Conservation (phyloP, 2,888 invertebrate genomes). For the Macrosoma leucophasiata region DNA sequence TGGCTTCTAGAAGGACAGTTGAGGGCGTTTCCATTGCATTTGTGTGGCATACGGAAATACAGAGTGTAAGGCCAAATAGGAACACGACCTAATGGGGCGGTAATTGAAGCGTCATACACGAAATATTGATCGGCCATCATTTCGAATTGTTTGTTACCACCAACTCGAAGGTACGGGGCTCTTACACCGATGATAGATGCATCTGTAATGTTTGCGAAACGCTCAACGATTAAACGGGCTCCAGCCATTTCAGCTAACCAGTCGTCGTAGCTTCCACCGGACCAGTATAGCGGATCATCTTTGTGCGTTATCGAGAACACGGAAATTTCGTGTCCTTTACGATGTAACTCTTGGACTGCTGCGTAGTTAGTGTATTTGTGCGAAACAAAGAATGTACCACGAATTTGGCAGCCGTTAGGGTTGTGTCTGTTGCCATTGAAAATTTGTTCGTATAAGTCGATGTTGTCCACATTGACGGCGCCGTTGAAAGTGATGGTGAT, state of each 20-base stretch:
- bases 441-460: slow-evolving; percentile 92
- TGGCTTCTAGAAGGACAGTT: slow-evolving; percentile 94
- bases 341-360: slow-evolving; percentile 90
- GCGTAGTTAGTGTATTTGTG: slow-evolving; percentile 96
- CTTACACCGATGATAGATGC: slow-evolving; percentile 92
- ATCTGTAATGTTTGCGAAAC: slow-evolving; percentile 94
- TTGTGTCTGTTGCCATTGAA: slow-evolving; percentile 90
- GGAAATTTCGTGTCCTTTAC: slow-evolving; percentile 93
- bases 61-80: slow-evolving; percentile 98
- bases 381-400: slow-evolving; percentile 93
- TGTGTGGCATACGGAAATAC: slow-evolving; percentile 97
- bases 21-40: slow-evolving; percentile 94
- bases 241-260: slow-evolving; percentile 98
- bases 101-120: slow-evolving; percentile 95
- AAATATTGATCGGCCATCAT: slow-evolving; percentile 98
- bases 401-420: slow-evolving; percentile 92
- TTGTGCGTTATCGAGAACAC: slow-evolving; percentile 95
- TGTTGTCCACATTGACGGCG: slow-evolving; percentile 94
- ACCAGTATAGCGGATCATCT: slow-evolving; percentile 94
- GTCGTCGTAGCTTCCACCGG: slow-evolving; percentile 89
- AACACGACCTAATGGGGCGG: slow-evolving; percentile 89
- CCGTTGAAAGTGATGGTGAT: slow-evolving; percentile 95
- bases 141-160: slow-evolving; percentile 96
- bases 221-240: slow-evolving; percentile 87
- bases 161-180: slow-evolving; percentile 92